phyloP scores from a whole-genome alignment of 1,140 invertebrate species.

The Aleiodes sp. region DNA sequence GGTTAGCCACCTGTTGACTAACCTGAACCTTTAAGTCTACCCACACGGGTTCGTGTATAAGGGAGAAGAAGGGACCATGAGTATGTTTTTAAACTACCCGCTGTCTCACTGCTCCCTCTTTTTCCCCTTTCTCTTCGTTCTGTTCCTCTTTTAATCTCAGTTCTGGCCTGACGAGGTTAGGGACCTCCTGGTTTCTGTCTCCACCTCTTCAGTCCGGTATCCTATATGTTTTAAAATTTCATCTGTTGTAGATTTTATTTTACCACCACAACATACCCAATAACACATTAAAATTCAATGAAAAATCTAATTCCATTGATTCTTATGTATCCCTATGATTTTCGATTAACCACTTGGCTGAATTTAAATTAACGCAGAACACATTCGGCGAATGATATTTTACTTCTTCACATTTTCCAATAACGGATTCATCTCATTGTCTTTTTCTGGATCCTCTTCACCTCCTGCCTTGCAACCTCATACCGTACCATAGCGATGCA shows the following conservation, averaged over 20 bases:
- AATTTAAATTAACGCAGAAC: neutral
- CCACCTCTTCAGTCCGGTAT: neutral
- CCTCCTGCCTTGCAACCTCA: conserved; percentile 16
- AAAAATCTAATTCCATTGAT: neutral
- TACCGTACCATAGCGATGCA: conserved; percentile 41
- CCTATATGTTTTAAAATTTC: neutral
- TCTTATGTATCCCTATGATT: conserved; percentile 5
- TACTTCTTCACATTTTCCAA: neutral
- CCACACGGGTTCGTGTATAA: conserved; percentile 32
- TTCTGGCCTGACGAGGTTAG: conserved; percentile 48
- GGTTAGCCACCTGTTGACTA: conserved; percentile 67
- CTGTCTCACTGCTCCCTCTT: conserved; percentile 6
- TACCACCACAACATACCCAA: neutral
- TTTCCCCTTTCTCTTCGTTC: conserved; percentile 42
- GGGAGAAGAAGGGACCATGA: conserved; percentile 13
- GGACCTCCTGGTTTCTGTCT: conserved; percentile 45
- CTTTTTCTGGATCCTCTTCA: neutral
- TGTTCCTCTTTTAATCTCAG: conserved; percentile 52
- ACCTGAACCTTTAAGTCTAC: conserved; percentile 42
- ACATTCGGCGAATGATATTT: neutral
- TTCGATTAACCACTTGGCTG: neutral
- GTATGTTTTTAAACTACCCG: conserved; percentile 51
- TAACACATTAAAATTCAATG: conserved; percentile 46
- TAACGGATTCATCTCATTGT: neutral
- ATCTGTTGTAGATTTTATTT: neutral